Percentiles rank a stretch among this genome's conserved stretches.
phyloP scores from a whole-genome alignment of 2,888 invertebrate genomes.

The Ochropleura leucogaster region DNA sequence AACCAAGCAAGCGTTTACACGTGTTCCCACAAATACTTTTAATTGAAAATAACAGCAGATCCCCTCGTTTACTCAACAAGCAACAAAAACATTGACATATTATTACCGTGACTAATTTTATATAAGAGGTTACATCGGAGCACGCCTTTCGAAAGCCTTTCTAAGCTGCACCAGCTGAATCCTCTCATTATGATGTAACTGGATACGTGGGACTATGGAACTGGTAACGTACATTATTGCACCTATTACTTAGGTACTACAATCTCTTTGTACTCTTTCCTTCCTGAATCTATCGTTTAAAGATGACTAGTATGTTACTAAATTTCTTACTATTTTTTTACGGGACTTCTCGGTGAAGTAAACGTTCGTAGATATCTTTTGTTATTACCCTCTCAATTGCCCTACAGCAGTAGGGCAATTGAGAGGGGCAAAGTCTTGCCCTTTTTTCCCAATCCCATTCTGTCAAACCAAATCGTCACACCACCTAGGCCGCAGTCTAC shows the following conservation, averaged over 20 bases:
- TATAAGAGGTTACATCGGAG: slow-evolving; percentile 60
- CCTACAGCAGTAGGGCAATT: too few species aligned
- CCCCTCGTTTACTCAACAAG: neutral
- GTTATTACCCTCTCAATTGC: too few species aligned
- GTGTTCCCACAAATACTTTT: neutral
- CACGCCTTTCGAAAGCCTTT: slow-evolving; percentile 69
- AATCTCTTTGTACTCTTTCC: slow-evolving; percentile 22
- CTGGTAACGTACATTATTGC: slow-evolving; percentile 2
- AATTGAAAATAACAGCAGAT: neutral
- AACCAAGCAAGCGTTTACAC: neutral
- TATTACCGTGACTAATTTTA: slow-evolving; percentile 51
- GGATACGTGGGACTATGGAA: slow-evolving; percentile 51
- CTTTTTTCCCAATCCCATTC: too few species aligned
- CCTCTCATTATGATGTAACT: slow-evolving; percentile 65
- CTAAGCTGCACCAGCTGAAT: slow-evolving; percentile 62
- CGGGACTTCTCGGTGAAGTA: too few species aligned
- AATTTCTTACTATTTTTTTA: too few species aligned
- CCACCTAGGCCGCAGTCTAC: too few species aligned
- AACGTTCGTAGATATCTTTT: too few species aligned
- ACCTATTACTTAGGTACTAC: slow-evolving; percentile 18
- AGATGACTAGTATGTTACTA: too few species aligned
- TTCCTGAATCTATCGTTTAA: slow-evolving; percentile 19
- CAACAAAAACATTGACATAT: slow-evolving; percentile 48
- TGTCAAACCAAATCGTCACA: too few species aligned
- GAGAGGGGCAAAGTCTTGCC: too few species aligned